A percentile compares a stretch with the other conserved stretches of the same genome.
Evolutionary conservation across 2,797 vertebrate species (phyloP).

Genomic region (Microcaecilia unicolor): DNA sequence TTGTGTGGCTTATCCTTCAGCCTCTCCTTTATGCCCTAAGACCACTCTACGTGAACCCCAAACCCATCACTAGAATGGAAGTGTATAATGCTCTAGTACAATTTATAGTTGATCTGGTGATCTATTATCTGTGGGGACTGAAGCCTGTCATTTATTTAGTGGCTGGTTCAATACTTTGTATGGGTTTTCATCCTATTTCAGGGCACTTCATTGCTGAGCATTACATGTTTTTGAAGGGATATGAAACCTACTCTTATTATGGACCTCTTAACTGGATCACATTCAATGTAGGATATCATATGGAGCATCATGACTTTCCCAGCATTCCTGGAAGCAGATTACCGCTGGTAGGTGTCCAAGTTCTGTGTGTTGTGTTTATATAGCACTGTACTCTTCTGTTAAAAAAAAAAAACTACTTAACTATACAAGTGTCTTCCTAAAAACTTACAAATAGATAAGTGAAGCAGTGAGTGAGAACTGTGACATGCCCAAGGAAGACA

Average conservation of each 20-base stretch:
- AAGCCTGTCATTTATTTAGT: constrained; percentile 85
- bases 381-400: too few species aligned
- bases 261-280: constrained; percentile 87
- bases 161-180: constrained; percentile 76
- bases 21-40: constrained; percentile 82
- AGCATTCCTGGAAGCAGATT: constrained; percentile 89
- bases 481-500: too few species aligned
- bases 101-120: constrained; percentile 55
- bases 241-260: constrained; percentile 96
- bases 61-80: constrained; percentile 76
- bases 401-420: too few species aligned
- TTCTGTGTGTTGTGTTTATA: too few species aligned
- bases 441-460: too few species aligned
- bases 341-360: constrained; percentile 66
- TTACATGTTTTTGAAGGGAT: constrained; percentile 91
- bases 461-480: too few species aligned
- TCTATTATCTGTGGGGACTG: constrained; percentile 77
- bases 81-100: constrained; percentile 72
- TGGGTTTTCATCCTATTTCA: constrained; percentile 92
- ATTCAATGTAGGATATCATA: constrained; percentile 94
- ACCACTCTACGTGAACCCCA: constrained; percentile 82
- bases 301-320: constrained; percentile 97
- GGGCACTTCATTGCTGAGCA: constrained; percentile 97
- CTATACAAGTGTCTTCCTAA: too few species aligned
- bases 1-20: constrained; percentile 86